Base-by-base conservation (phyloP, 1,140 invertebrate genomes). In the Zaprionus kolodkinae region DNA sequence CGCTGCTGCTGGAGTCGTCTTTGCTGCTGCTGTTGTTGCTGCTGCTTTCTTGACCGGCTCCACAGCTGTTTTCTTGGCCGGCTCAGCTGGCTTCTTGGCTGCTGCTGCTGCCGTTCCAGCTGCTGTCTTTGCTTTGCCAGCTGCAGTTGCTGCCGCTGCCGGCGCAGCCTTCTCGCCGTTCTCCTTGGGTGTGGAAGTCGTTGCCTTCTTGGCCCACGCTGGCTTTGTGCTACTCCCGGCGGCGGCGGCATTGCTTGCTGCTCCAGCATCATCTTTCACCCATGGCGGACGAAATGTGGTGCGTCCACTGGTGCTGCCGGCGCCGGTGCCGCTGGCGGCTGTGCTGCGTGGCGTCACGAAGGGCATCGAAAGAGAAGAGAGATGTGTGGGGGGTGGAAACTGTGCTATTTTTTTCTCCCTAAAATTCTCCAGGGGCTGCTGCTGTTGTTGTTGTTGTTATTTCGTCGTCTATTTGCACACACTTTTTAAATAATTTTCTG, bases 221-320 rank as follows among this genome's bases (percentile, higher is more conserved):
- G 79, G 79, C 67, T 91, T 91, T 71, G 83, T 93, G 17, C 94
- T 94, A n/a, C n/a, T n/a, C n/a, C n/a, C n/a, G 2, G 72, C 50
- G 1, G 13, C 93, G 1, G 94, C 93, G 15, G 69, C 33, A 6
- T 6, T 35, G 33, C 33, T 9, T 9, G 33, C 52, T 55, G 76
- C 54, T 33, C 70, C 77, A 33, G 92, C 93, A 72, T 95, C 96
- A 71, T 96, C 96, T 90, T 96, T 96, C 13, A 97, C 96, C 96
- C 96, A 97, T 10, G 96, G 96, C 12, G 96, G 96, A 60, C 96
- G 94, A 87, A 96, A 96, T 68, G 95, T 96, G 57, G 95, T 95
- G 72, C 95, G 94, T 77, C 94, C 83, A 72, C 79, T 91, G 68
- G 72, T 90, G 92, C 91, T 92, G 93, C 65, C 92, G 27, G 55